These are phyloP conservation scores for Phyllopteryx taeniolatus DNA, from an alignment of 2,113 vertebrate species.

Conservation along the genomic window DNA sequence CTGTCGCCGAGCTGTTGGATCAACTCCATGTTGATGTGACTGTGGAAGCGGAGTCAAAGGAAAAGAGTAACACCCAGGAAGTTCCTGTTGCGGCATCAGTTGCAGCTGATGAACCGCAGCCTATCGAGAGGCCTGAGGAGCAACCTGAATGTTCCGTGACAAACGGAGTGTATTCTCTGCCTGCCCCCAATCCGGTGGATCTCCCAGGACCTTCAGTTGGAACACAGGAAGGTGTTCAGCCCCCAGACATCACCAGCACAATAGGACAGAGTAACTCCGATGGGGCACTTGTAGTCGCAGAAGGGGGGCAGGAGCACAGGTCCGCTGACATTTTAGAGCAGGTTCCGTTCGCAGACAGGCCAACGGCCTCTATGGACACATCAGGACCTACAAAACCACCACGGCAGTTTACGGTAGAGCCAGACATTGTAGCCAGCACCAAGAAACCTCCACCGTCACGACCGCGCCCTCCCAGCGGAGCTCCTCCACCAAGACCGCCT, in stretches of 20 bases:
- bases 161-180: conserved; percentile 32
- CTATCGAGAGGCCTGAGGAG: conserved; percentile 26
- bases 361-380: conserved; percentile 65
- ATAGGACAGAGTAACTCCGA: conserved; percentile 44
- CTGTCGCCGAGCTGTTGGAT: conserved; percentile 73
- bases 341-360: conserved; percentile 54
- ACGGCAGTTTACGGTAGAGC: conserved; percentile 85
- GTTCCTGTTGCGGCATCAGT: conserved; percentile 49
- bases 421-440: conserved; percentile 97
- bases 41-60: conserved; percentile 24
- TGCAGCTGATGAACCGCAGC: conserved; percentile 23
- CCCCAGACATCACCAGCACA: conserved; percentile 74
- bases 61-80: conserved; percentile 40
- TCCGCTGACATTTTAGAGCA: conserved; percentile 76
- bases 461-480: conserved; percentile 82
- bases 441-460: conserved; percentile 89
- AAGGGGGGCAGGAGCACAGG: conserved; percentile 55
- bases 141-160: conserved; percentile 21
- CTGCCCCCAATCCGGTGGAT: conserved; percentile 24
- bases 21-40: conserved; percentile 48
- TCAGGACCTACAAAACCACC: conserved; percentile 84
- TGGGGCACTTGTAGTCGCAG: conserved; percentile 33
- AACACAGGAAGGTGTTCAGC: conserved; percentile 48
- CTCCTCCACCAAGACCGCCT: conserved; percentile 87
- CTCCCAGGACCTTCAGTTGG: conserved; percentile 17